These are phyloP conservation scores for Resseliella maxima DNA, from an alignment of 2,888 invertebrate species.

Conservation along the genomic window DNA sequence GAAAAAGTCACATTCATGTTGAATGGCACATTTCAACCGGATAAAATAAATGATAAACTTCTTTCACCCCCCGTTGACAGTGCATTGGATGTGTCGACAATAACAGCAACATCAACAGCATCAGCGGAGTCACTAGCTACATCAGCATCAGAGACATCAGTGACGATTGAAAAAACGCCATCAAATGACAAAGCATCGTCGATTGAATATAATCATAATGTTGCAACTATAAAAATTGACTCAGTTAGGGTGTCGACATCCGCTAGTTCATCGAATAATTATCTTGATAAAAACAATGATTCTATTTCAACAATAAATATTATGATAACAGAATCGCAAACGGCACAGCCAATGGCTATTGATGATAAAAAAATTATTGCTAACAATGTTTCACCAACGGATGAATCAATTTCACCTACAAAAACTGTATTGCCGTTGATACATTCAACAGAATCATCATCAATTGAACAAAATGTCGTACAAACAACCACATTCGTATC, in stretches of 20 bases:
- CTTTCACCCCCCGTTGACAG: neutral
- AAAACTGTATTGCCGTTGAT: too few relatives aligned
- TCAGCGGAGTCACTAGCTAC: too few relatives aligned
- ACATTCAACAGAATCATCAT: neutral
- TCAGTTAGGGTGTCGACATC: slow-evolving; percentile 4
- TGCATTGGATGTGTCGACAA: neutral
- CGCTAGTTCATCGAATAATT: slow-evolving; percentile 42
- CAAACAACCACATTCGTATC: slow-evolving; percentile 15
- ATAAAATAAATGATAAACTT: slow-evolving; percentile 36
- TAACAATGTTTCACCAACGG: neutral
- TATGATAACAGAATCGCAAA: slow-evolving; percentile 11
- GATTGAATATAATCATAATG: slow-evolving; percentile 54
- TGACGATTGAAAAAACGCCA: slow-evolving; percentile 5
- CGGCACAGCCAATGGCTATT: neutral
- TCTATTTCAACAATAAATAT: neutral
- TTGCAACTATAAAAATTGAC: slow-evolving; percentile 39
- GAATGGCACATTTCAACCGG: slow-evolving; percentile 2
- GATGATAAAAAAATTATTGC: neutral
- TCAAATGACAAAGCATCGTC: neutral
- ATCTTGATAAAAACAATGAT: slow-evolving; percentile 35
- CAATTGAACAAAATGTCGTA: neutral
- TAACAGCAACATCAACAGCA: neutral
- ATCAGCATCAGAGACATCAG: neutral
- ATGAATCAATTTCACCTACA: neutral
- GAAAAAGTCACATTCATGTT: neutral